A percentile compares a stretch with the other conserved stretches of the same genome.
Evolutionary conservation across 1,140 invertebrate genomes (phyloP).

Genomic region (Penaeus indicus): DNA sequence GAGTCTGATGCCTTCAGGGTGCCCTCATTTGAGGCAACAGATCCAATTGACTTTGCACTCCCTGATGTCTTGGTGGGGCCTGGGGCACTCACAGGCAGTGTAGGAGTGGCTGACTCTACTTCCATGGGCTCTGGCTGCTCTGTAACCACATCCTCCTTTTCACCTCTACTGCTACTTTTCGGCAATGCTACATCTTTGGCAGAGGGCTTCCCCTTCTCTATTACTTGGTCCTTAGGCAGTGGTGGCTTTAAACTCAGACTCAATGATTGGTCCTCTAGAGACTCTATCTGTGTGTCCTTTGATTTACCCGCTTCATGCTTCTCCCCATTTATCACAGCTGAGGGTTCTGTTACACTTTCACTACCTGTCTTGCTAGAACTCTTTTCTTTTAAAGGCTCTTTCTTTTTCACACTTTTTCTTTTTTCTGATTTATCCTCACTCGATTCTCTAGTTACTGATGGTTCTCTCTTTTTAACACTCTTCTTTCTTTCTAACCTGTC

Average conservation of each 20-base stretch:
- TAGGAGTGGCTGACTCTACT: slow-evolving; percentile 11
- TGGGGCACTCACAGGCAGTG: not conserved
- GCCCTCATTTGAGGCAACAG: slow-evolving; percentile 49
- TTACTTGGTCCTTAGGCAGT: slow-evolving; percentile 40
- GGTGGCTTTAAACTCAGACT: slow-evolving; percentile 31
- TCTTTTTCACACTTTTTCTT: slow-evolving; percentile 57
- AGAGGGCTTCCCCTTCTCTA: slow-evolving; percentile 1
- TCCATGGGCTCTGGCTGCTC: slow-evolving; percentile 44
- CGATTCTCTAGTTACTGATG: slow-evolving; percentile 52
- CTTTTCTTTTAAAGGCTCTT: slow-evolving; percentile 41
- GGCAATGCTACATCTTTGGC: not conserved
- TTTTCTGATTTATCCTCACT: slow-evolving; percentile 52
- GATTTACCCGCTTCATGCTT: slow-evolving; percentile 12
- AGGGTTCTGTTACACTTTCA: not conserved
- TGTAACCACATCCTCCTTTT: not conserved
- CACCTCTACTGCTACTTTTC: slow-evolving; percentile 19
- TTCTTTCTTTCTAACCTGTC: slow-evolving; percentile 59
- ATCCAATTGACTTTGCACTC: slow-evolving; percentile 52
- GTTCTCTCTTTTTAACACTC: slow-evolving; percentile 62
- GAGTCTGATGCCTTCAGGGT: slow-evolving; percentile 63
- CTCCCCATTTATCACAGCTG: slow-evolving; percentile 50
- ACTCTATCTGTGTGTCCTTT: not conserved
- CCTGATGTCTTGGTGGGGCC: slow-evolving; percentile 22
- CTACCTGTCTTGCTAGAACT: slow-evolving; percentile 26
- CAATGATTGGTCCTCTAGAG: slow-evolving; percentile 32